Evolutionary conservation across 1,140 invertebrate species (phyloP), one percentile per base, ranked within the genome.

Genomic region (Nomia melanderi): DNA sequence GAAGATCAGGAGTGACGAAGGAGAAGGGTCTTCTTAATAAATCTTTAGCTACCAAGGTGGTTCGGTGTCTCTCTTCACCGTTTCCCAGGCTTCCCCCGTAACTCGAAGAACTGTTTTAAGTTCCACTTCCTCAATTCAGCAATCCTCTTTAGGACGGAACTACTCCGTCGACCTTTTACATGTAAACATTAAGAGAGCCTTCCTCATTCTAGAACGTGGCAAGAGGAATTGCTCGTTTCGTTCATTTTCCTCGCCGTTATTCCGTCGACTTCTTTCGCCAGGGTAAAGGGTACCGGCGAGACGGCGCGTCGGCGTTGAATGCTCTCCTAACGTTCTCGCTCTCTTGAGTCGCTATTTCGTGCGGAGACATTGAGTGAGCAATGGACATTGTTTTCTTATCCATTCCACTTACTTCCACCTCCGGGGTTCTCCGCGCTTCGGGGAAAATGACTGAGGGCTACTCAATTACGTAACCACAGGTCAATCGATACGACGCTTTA

Each of bases 371-470:
- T 44, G 56, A 31, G 29, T 11, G 54, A 44, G 39, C 8, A 36
- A 63, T 20, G 57, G 39, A 47, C 60, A 60, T 62, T 59, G 69
- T 72, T 72, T 72, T 72, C 69, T 62, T 72, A 41, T 72, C 57
- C 69, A 62, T 62, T 72, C 63, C 56, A 29, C 44, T 17, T n/a
- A 33, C 23, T 6, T 41, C 27, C 57, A 33, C 31, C 31, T n/a
- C 2, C 5, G 2, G 23, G 31, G 47, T 27, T 29, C 31, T 25
- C 14, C 41, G 20, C 27, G n/a, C 56, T 71, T n/a, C 20, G n/a
- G 8, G 33, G 8, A 50, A 23, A 36, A 71, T 33, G 29, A 41
- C 39, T 62, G 23, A 62, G 39, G 39, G 27, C 57, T 72, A 50
- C 50, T 72, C 70, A 72, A 72, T 72, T 72, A 72, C 57, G 1